Evolutionary conservation across 2,888 invertebrate genomes (phyloP).

Genomic region (Emesis russula): DNA sequence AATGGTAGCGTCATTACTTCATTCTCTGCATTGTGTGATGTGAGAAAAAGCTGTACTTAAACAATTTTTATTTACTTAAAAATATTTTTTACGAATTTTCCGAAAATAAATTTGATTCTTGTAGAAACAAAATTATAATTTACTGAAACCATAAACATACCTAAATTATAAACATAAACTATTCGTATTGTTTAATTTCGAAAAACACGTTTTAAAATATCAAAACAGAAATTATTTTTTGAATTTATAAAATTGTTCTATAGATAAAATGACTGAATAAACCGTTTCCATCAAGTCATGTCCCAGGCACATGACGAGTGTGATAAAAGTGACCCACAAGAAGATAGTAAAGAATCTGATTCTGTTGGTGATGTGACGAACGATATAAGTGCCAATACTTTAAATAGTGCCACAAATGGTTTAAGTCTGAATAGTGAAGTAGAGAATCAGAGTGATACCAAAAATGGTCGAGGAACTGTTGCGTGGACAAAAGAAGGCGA

Average conservation of each 20-base stretch:
- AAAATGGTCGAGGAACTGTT: conserved; percentile 68
- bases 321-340: conserved; percentile 89
- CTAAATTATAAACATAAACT: too few species aligned
- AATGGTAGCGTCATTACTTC: conserved; percentile 31
- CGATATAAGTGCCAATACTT: conserved; percentile 91
- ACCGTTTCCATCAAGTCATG: conserved; percentile 91
- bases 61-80: neutral
- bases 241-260: conserved; percentile 33
- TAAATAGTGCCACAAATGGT: conserved; percentile 90
- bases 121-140: too few species aligned
- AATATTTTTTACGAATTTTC: too few species aligned
- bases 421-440: conserved; percentile 86
- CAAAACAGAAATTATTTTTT: too few species aligned
- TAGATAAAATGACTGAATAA: conserved; percentile 87
- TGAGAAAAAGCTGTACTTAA: neutral
- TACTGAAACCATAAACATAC: too few species aligned
- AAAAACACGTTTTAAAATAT: too few species aligned
- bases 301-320: conserved; percentile 93
- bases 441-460: conserved; percentile 57
- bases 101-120: too few species aligned
- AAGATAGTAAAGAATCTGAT: conserved; percentile 75
- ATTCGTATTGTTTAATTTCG: too few species aligned
- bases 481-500: conserved; percentile 93
- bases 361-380: conserved; percentile 53
- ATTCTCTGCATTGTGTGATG: neutral